Percentiles rank a stretch among this genome's conserved stretches.
phyloP scores from a whole-genome alignment of 2,113 vertebrate species.

The Pseudorhombus dupliciocellatus region DNA sequence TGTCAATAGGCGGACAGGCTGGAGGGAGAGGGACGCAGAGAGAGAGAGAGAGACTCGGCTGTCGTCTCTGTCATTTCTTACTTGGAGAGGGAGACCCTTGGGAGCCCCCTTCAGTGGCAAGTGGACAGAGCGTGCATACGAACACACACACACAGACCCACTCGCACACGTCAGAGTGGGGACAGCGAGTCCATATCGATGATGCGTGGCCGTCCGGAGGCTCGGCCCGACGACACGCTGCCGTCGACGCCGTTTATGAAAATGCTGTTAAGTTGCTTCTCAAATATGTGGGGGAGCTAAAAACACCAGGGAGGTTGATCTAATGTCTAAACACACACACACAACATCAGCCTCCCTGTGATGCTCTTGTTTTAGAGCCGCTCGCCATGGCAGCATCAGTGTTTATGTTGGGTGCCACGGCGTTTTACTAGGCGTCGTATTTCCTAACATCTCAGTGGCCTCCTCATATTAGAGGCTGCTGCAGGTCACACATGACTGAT shows the following conservation, averaged over 20 bases:
- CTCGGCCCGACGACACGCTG: not conserved
- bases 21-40: slow-evolving; percentile 22
- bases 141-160: slow-evolving; percentile 9
- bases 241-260: slow-evolving; percentile 21
- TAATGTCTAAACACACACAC: slow-evolving; percentile 12
- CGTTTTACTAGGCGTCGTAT: slow-evolving; percentile 62
- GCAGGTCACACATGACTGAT: slow-evolving; percentile 58
- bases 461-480: slow-evolving; percentile 47
- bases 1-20: slow-evolving; percentile 52
- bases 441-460: slow-evolving; percentile 51
- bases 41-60: slow-evolving; percentile 58
- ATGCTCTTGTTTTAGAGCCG: slow-evolving; percentile 63
- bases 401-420: slow-evolving; percentile 61
- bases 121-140: slow-evolving; percentile 41
- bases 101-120: slow-evolving; percentile 56
- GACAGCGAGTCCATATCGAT: slow-evolving; percentile 44
- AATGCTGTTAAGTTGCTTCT: slow-evolving; percentile 33
- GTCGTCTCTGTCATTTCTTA: slow-evolving; percentile 72
- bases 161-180: not conserved
- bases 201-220: slow-evolving; percentile 36
- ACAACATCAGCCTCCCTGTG: slow-evolving; percentile 53
- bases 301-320: not conserved
- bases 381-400: slow-evolving; percentile 45
- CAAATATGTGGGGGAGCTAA: too few relatives aligned
- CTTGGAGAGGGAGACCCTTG: slow-evolving; percentile 62